Evolutionary conservation across 2,797 vertebrate species (phyloP).

Genomic region (Alcedo quadribrachys): DNA sequence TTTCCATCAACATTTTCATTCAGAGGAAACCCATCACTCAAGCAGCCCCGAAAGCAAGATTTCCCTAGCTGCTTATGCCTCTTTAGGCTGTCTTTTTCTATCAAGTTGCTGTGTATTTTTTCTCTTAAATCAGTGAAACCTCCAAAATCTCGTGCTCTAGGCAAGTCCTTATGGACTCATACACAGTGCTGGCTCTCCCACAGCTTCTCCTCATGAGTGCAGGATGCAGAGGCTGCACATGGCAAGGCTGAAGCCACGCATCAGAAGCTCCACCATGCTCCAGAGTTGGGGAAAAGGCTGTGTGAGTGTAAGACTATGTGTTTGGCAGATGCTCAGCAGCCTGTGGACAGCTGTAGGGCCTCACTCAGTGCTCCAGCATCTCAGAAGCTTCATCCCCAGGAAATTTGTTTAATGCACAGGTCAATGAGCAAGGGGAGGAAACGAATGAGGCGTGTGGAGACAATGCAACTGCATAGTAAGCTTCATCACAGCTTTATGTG

Average conservation of each 20-base stretch:
- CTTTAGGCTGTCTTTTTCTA: neutral
- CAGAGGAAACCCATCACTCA: neutral
- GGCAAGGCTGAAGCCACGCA: neutral
- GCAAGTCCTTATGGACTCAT: neutral
- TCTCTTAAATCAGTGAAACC: neutral
- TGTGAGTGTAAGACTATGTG: accelerated
- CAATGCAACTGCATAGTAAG: neutral
- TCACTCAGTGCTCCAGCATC: neutral
- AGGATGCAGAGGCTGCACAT: neutral
- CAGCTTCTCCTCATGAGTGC: neutral
- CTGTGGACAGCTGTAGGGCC: neutral
- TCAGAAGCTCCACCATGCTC: neutral
- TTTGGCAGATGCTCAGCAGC: neutral
- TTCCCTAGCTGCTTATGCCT: neutral
- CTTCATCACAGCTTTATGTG: neutral
- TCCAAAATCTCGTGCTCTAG: neutral
- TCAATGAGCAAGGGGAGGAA: neutral
- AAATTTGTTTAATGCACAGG: neutral
- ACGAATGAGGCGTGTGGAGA: neutral
- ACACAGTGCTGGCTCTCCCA: neutral
- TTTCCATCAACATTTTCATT: neutral
- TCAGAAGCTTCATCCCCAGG: neutral
- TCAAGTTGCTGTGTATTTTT: neutral
- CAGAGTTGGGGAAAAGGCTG: no score
- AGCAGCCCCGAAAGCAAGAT: neutral